These are phyloP conservation scores for Neoaliturus tenellus DNA, from an alignment of 2,888 invertebrate genomes.

Conservation along the genomic window DNA sequence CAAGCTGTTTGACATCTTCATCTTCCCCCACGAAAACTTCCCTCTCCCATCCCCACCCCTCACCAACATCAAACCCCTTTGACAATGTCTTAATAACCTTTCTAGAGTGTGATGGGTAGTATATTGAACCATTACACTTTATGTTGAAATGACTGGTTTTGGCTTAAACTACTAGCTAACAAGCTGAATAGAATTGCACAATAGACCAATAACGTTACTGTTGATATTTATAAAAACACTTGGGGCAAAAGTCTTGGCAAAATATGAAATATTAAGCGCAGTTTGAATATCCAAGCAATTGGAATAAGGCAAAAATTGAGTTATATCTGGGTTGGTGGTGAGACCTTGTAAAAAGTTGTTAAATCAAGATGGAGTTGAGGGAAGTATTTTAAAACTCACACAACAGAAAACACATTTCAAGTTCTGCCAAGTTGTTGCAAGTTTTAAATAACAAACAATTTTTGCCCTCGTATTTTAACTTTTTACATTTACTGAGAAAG, in stretches of 20 bases:
- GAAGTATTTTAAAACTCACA: constrained; percentile 49
- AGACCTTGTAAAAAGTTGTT: constrained; percentile 47
- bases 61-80: too few relatives aligned
- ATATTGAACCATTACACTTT: not conserved
- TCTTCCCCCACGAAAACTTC: not conserved
- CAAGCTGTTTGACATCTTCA: not conserved
- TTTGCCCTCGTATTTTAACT: constrained; percentile 29
- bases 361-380: constrained; percentile 34
- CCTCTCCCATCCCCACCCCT: not conserved
- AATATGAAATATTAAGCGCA: too few relatives aligned
- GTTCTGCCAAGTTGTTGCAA: constrained; percentile 37
- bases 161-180: too few relatives aligned
- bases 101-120: not conserved
- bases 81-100: constrained; percentile 10
- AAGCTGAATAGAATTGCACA: too few relatives aligned
- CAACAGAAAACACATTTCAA: constrained; percentile 49
- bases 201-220: too few relatives aligned
- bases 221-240: too few relatives aligned
- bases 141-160: too few relatives aligned
- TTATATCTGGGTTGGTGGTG: not conserved
- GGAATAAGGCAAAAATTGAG: not conserved
- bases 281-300: not conserved
- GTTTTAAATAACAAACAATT: constrained; percentile 40
- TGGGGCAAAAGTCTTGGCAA: too few relatives aligned
- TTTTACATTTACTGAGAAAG: constrained; percentile 26